Evolutionary conservation across 1,140 invertebrate genomes (phyloP).

Genomic region (Drosophila jambulina): DNA sequence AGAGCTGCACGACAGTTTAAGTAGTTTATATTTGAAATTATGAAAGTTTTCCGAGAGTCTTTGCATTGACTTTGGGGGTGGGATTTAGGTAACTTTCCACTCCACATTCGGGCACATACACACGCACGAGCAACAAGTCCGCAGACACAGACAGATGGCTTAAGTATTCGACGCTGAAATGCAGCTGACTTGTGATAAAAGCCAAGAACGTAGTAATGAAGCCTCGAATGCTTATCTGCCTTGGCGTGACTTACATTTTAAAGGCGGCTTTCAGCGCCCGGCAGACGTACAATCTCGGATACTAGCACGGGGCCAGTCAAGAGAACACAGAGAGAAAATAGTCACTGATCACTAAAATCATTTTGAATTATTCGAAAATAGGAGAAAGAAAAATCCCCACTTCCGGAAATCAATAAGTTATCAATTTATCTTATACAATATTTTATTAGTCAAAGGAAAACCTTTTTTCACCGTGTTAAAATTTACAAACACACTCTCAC

Average conservation of each 20-base stretch:
- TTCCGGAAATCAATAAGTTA: neutral
- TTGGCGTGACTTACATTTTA: conserved; percentile 78
- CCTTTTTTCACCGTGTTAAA: neutral
- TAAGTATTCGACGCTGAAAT: conserved; percentile 61
- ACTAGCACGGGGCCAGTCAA: neutral
- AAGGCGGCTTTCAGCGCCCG: conserved; percentile 66
- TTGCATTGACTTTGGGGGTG: conserved; percentile 37
- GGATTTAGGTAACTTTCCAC: conserved; percentile 46
- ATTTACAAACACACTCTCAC: conserved; percentile 3
- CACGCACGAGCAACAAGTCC: conserved; percentile 28
- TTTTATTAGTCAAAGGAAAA: neutral
- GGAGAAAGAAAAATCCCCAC: neutral
- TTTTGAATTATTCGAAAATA: neutral
- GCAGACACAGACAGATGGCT: conserved; percentile 46
- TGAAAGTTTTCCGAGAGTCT: conserved; percentile 64
- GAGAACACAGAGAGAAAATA: neutral
- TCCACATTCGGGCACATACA: conserved; percentile 9
- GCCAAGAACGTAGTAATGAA: conserved; percentile 66
- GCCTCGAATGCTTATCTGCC: conserved; percentile 76
- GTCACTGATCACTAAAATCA: neutral
- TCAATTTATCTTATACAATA: neutral
- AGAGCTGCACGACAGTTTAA: conserved; percentile 71
- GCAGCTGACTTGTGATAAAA: conserved; percentile 67
- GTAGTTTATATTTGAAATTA: conserved; percentile 78
- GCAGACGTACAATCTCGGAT: conserved; percentile 15